Percentiles rank a stretch among this genome's conserved stretches.
Conservation (phyloP, 1,140 invertebrate genomes). For the Xylocopa sonorina region DNA sequence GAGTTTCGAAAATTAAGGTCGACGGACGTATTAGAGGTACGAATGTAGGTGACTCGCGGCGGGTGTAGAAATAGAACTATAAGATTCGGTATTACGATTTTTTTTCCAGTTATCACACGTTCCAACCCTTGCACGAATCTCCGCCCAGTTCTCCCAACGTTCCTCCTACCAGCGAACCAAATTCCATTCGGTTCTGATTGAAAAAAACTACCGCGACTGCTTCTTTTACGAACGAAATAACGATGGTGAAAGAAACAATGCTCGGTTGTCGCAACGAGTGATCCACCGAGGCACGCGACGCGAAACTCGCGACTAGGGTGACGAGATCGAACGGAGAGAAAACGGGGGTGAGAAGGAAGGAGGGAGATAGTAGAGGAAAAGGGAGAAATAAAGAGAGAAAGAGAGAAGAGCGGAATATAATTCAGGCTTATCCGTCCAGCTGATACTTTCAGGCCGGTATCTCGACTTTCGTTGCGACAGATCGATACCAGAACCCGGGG, state of each 20-base stretch:
- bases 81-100: too few species aligned
- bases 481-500: conserved; percentile 70
- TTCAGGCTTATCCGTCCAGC: conserved; percentile 66
- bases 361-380: neutral
- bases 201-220: too few species aligned
- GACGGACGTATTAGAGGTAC: too few species aligned
- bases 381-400: neutral
- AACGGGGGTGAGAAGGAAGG: neutral
- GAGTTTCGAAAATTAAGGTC: neutral
- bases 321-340: neutral
- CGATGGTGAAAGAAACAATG: neutral
- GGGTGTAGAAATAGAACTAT: too few species aligned
- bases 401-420: conserved; percentile 54
- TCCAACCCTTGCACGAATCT: too few species aligned
- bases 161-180: too few species aligned
- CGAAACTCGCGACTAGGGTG: neutral
- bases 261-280: neutral
- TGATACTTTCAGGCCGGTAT: conserved; percentile 67
- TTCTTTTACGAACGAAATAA: too few species aligned
- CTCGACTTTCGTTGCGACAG: conserved; percentile 71
- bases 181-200: too few species aligned
- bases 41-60: too few species aligned
- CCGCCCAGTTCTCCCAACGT: too few species aligned
- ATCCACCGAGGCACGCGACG: neutral
- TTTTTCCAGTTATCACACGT: too few species aligned